Percentiles rank a stretch among this genome's conserved stretches.
Evolutionary conservation across 2,797 vertebrate genomes (phyloP).

Genomic region (Notamacropus eugenii): DNA sequence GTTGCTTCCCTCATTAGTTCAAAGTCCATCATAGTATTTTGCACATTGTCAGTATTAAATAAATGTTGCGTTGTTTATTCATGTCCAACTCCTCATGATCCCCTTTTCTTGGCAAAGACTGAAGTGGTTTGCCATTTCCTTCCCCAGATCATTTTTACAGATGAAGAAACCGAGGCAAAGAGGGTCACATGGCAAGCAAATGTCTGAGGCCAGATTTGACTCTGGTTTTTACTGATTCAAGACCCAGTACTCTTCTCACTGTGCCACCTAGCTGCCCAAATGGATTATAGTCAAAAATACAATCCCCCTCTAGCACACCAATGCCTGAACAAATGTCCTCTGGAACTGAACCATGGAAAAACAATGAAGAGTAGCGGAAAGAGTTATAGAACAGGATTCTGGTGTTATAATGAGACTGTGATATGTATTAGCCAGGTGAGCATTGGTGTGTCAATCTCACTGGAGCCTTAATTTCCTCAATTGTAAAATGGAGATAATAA

Average conservation of each 20-base stretch:
- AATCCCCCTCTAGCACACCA: not conserved
- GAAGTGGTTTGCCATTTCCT: not conserved
- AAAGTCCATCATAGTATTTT: not conserved
- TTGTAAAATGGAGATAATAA: not conserved
- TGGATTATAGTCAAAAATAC: not conserved
- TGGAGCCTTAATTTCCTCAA: not conserved
- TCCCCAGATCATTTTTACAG: not conserved
- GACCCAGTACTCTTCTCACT: not conserved
- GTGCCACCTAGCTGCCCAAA: not conserved
- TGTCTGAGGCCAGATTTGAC: not conserved
- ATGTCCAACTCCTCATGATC: not conserved
- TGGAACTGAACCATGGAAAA: not conserved
- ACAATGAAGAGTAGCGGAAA: not conserved
- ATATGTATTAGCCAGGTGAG: not conserved
- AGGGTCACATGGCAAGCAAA: not conserved
- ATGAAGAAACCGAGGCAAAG: not conserved
- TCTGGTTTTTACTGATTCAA: not conserved
- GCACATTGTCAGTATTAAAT: not conserved
- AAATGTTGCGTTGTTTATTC: not conserved
- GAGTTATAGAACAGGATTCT: not conserved
- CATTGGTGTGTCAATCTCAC: not conserved
- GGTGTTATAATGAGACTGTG: not conserved
- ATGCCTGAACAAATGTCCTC: not conserved
- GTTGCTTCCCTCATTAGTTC: not conserved
- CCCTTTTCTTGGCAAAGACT: not conserved